Evolutionary conservation across 2,113 vertebrate species (phyloP).

Genomic region (Galemys pyrenaicus): DNA sequence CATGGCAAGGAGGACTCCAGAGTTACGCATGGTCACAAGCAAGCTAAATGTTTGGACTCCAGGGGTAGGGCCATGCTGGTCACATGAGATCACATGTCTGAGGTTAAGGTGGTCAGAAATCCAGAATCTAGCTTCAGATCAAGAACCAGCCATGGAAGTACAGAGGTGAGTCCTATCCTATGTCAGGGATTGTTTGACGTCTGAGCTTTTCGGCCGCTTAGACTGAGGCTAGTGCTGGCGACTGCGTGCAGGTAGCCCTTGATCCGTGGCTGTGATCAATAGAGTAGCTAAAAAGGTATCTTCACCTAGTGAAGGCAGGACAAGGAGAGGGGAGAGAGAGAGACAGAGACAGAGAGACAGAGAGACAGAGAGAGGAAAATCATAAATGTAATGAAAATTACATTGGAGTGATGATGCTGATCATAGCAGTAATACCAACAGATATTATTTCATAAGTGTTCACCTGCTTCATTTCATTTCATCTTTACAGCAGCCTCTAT

Average conservation of each 20-base stretch:
- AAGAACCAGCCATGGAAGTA: neutral
- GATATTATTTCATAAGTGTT: neutral
- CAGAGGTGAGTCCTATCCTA: neutral
- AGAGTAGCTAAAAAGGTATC: neutral
- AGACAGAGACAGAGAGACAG: neutral
- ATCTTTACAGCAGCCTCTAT: neutral
- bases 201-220: neutral
- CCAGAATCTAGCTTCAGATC: constrained; percentile 26
- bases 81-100: neutral
- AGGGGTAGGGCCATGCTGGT: neutral
- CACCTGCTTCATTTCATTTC: neutral
- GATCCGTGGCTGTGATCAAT: neutral
- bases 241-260: neutral
- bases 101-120: neutral
- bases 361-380: too few relatives aligned
- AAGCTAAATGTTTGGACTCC: constrained; percentile 4
- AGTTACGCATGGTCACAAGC: neutral
- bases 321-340: neutral
- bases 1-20: neutral
- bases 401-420: neutral
- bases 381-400: neutral
- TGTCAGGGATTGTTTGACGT: neutral
- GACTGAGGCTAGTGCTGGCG: neutral
- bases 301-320: neutral
- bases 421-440: neutral